Evolutionary conservation across 2,888 invertebrate genomes (phyloP), one percentile per base, ranked within the genome.

Genomic region (Lepidocyrtinus sp.): DNA sequence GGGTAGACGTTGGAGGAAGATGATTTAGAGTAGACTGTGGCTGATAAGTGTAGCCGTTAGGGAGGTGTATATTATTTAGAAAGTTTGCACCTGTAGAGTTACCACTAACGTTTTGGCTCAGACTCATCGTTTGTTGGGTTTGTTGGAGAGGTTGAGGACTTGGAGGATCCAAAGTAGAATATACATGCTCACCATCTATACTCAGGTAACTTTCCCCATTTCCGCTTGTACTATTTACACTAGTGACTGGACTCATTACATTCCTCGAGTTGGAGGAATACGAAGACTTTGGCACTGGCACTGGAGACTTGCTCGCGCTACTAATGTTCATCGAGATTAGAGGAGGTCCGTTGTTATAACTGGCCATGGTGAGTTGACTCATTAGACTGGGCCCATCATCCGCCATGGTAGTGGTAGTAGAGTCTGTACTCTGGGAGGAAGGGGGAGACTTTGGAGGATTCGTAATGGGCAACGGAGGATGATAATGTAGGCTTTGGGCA

Each of bases 191-290:
- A 21, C 83, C 86, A 24, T 85, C 86, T 46, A 83, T 46, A 83
- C 85, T 84, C 79, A 85, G 82, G 85, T 86, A 85, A 85, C 86
- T 85, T 71, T 85, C 86, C 71, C 84, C 84, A 73, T 65, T 82
- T 73, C 22, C 50, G 17, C 50, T 50, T 17, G 25, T 59, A 62
- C 59, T 50, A 50, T 50, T 50, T 21, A 7, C 7, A 72, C 68
- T 78, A 45, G 61, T 71, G 70, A 65, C 21, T 71, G 72, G 59
- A 59, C 61, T 55, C 68, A n/a, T n/a, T 67, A 61, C 61, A 59
- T 75, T 75, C 72, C 75, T 75, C 25, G 67, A 72, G 17, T 2
- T 65, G 2, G 50, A 17, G 3, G 82, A 76, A 65, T 82, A 83
- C 5, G 80, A 81, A 5, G 79, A 83, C 70, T 83, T 84, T 82